Base-by-base conservation (phyloP, 2,113 vertebrate genomes). In the Cephalopholis sonnerati region DNA sequence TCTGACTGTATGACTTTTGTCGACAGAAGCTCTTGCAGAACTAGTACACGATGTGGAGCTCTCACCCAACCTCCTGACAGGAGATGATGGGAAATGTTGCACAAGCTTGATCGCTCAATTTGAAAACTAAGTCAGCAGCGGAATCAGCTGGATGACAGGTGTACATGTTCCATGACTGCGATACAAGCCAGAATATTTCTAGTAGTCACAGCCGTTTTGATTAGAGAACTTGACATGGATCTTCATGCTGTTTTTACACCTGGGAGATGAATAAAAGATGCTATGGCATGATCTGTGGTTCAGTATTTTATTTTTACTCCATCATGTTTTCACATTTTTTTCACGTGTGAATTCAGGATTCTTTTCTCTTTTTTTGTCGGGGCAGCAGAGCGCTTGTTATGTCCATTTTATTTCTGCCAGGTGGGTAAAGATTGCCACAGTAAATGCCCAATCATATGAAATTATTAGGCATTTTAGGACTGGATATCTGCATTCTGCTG, bases 401-500 rank as follows among this genome's bases (percentile, higher is more conserved):
- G 1, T 25, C 73, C 22, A 61, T 73, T 61, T 59, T 61, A 62
- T 79, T 81, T 82, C 44, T 51, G 44, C 63, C 59, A 65, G 25
- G 74, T 70, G 39, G 63, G 22, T 51, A 29, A 59, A 6, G 41
- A 48, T 63, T 84, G 39, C 69, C 27, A 68, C 6, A 20, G 24
- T 59, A 46, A 20, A 79, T 55, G 39, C 44, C 57, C 22, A 58
- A 62, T 79, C 67, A 44, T 10, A 57, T 81, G 39, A 84, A 78
- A 68, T 82, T 63, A 22, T 55, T 16, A 5, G 4, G 18, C 20
- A 10, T 2, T 3, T 63, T 13, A n/a, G 5, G 2, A 39, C n/a
- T 73, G 29, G 25, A 82, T 48, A 79, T 63, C 25, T 53, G 25
- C 16, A 54, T 50, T 39, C 25, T 62, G 64, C 39, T 66, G 7